A percentile compares a stretch with the other conserved stretches of the same genome.
phyloP scores from a whole-genome alignment of 2,113 vertebrate genomes.

The Gymnorhina tibicen region DNA sequence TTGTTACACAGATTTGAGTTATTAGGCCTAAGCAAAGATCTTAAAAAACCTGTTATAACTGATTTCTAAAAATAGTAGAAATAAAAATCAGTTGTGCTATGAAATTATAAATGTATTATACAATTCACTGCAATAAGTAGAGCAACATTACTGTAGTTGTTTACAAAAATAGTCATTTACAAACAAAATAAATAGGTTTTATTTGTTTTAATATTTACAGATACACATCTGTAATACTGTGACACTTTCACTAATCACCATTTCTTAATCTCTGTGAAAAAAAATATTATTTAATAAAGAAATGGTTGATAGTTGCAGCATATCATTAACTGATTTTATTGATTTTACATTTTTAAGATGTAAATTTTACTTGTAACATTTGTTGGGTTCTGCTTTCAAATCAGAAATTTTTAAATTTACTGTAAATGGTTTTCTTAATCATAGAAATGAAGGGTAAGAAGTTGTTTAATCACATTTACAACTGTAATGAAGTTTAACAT shows the following conservation, averaged over 20 bases:
- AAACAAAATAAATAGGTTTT: not conserved
- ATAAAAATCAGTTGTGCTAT: not conserved
- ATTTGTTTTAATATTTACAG: constrained; percentile 21
- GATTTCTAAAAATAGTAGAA: not conserved
- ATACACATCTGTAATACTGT: not conserved
- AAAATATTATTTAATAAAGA: constrained; percentile 34
- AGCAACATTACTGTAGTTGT: not conserved
- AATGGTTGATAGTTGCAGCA: not conserved
- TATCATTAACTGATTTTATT: not conserved
- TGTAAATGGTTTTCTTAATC: not conserved
- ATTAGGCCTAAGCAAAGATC: not conserved
- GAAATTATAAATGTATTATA: not conserved
- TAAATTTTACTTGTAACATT: not conserved
- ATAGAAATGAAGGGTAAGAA: not conserved
- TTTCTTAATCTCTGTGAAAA: constrained; percentile 10
- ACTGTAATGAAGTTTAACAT: not conserved
- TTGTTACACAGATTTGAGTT: not conserved
- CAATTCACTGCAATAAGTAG: not conserved
- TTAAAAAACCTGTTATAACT: not conserved
- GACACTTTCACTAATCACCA: constrained; percentile 1
- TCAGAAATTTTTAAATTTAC: not conserved
- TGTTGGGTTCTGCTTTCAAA: not conserved
- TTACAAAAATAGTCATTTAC: not conserved
- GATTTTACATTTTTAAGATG: not conserved
- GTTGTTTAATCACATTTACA: not conserved